Percentiles rank a stretch among this genome's conserved stretches.
Conservation (phyloP, 2,797 vertebrate genomes). For the Sciaenops ocellatus region DNA sequence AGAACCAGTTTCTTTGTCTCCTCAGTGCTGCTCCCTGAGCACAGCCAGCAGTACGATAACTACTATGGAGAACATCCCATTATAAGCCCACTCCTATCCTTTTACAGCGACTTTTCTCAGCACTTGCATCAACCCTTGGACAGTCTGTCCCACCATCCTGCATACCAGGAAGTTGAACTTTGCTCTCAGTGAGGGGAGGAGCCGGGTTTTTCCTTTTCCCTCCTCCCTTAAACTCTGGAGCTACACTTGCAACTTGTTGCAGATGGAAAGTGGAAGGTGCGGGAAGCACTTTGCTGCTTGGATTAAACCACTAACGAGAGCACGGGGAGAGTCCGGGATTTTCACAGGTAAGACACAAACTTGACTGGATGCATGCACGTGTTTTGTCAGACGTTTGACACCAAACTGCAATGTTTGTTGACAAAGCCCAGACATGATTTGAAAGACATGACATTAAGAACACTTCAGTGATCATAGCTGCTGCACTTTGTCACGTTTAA, state of each 20-base stretch:
- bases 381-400: slow-evolving; percentile 7
- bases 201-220: slow-evolving; percentile 45
- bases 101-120: slow-evolving; percentile 36
- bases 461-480: neutral
- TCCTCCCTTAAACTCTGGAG: slow-evolving; percentile 54
- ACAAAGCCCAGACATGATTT: neutral
- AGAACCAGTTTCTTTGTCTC: slow-evolving; percentile 84
- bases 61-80: slow-evolving; percentile 42
- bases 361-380: neutral
- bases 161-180: slow-evolving; percentile 76
- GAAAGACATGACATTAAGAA: neutral
- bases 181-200: slow-evolving; percentile 73
- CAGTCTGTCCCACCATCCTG: slow-evolving; percentile 39
- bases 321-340: slow-evolving; percentile 16
- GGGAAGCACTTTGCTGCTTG: slow-evolving; percentile 39
- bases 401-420: neutral
- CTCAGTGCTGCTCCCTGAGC: slow-evolving; percentile 54
- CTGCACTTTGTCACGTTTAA: neutral
- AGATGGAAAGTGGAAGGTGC: slow-evolving; percentile 66
- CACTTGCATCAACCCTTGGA: slow-evolving; percentile 32
- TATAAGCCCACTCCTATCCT: slow-evolving; percentile 46
- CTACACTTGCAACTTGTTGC: slow-evolving; percentile 68
- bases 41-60: slow-evolving; percentile 55
- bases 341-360: slow-evolving; percentile 51
- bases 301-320: slow-evolving; percentile 34